phyloP scores from a whole-genome alignment of 2,888 invertebrate species.

The Stenotaenia linearis region DNA sequence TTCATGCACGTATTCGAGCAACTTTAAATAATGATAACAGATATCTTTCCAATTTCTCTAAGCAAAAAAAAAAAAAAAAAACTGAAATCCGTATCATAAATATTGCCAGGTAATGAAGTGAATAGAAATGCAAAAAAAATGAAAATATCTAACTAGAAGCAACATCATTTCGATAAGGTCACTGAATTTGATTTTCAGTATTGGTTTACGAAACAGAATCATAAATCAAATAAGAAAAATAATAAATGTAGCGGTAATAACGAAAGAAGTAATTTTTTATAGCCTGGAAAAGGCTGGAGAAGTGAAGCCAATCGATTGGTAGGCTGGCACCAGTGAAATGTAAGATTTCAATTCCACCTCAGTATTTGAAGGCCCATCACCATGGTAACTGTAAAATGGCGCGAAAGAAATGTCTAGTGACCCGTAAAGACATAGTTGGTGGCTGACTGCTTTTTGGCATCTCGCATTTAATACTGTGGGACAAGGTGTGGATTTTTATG shows the following conservation, averaged over 20 bases:
- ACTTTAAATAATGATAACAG: background rate
- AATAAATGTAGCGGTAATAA: too few relatives aligned
- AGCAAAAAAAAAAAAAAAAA: background rate
- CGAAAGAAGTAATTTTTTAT: slow-evolving; percentile 10
- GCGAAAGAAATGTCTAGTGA: background rate
- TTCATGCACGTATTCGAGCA: too few relatives aligned
- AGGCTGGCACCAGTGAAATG: slow-evolving; percentile 6
- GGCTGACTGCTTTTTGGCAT: background rate
- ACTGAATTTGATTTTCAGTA: background rate
- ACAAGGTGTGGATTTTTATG: background rate
- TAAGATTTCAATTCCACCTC: background rate
- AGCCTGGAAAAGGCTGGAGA: slow-evolving; percentile 40
- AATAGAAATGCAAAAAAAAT: background rate
- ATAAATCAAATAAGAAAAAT: background rate
- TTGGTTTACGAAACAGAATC: background rate
- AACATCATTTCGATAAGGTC: background rate
- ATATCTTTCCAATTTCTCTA: background rate
- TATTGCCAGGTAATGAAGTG: background rate
- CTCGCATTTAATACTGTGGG: background rate
- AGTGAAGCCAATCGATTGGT: slow-evolving; percentile 24
- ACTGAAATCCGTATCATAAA: background rate
- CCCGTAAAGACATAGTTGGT: background rate
- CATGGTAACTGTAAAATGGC: background rate
- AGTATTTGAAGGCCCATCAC: background rate
- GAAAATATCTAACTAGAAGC: background rate